A percentile compares a stretch with the other conserved stretches of the same genome.
Conservation (phyloP, 2,797 vertebrate genomes). For the Potorous gilbertii region DNA sequence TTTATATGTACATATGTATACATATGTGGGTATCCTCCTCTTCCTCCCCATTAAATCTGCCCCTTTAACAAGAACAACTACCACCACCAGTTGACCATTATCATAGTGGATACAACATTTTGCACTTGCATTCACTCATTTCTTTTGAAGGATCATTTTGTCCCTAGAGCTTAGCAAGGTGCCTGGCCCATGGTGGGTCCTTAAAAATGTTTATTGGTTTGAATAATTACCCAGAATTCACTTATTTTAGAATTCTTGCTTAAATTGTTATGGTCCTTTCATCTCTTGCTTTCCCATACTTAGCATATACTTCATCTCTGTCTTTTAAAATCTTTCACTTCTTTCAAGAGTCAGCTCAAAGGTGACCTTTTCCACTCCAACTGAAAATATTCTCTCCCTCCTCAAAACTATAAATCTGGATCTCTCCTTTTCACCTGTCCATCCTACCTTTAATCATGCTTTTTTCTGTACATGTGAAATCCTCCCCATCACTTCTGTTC, state of each 20-base stretch:
- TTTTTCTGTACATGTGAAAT: background rate
- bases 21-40: background rate
- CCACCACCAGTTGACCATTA: background rate
- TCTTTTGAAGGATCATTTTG: background rate
- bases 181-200: background rate
- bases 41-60: background rate
- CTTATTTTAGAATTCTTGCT: background rate
- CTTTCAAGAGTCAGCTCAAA: background rate
- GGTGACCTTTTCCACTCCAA: background rate
- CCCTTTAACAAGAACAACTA: background rate
- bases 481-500: background rate
- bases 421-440: background rate
- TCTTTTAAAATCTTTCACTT: background rate
- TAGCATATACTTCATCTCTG: background rate
- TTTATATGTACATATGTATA: background rate
- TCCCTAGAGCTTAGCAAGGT: background rate
- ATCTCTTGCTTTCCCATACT: background rate
- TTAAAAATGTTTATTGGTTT: background rate
- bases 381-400: background rate
- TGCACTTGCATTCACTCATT: background rate
- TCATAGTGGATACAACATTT: background rate
- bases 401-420: background rate
- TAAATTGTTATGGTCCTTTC: background rate
- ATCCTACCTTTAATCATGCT: background rate
- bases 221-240: background rate